These are phyloP conservation scores for Psilopogon haemacephalus DNA, from an alignment of 2,113 vertebrate genomes.

Conservation along the genomic window DNA sequence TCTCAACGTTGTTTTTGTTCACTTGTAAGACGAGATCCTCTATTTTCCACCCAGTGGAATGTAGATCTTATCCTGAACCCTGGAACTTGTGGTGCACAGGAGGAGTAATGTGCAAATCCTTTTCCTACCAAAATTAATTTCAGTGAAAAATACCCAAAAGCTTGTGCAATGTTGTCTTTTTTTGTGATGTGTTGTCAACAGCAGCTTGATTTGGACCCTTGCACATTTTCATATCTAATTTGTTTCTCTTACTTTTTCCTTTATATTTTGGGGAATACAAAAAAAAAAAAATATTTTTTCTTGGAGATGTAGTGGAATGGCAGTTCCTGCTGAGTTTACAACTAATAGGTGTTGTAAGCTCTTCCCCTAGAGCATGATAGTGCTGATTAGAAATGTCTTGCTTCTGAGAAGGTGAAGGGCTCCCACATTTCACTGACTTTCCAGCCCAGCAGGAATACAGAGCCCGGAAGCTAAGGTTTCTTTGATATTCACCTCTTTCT, in stretches of 20 bases:
- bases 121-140: not conserved
- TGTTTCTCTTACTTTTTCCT: not conserved
- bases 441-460: not conserved
- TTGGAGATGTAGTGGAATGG: not conserved
- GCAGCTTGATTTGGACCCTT: not conserved
- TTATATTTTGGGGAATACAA: not conserved
- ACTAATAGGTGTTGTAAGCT: not conserved
- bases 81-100: not conserved
- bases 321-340: constrained; percentile 9
- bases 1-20: not conserved
- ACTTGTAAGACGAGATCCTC: not conserved
- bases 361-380: not conserved
- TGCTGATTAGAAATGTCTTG: constrained; percentile 24
- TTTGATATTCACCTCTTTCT: constrained; percentile 17
- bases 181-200: not conserved
- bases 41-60: not conserved
- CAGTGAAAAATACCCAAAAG: not conserved
- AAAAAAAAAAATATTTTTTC: not conserved
- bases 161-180: not conserved
- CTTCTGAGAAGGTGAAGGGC: not conserved
- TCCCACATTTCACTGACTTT: constrained; percentile 6
- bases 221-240: not conserved
- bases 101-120: not conserved
- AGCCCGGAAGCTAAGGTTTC: not conserved
- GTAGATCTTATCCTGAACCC: not conserved